Evolutionary conservation across 2,797 vertebrate species (phyloP).

Genomic region (Tangara arthus): DNA sequence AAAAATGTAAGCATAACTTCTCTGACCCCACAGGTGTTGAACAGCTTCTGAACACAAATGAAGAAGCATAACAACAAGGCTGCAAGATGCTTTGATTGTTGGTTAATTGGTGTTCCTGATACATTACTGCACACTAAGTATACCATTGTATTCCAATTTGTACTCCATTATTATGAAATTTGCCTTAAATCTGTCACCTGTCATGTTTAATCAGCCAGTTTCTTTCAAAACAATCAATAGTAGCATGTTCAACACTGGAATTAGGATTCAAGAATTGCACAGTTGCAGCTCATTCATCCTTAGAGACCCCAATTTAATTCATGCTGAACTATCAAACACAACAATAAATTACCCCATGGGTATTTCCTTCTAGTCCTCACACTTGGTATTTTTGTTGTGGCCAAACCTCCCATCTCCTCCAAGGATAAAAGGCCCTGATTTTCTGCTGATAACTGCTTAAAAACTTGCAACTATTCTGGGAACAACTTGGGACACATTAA

Average conservation of each 20-base stretch:
- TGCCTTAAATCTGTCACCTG: background rate
- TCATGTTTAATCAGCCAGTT: background rate
- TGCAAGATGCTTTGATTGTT: background rate
- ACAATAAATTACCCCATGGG: background rate
- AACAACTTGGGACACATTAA: background rate
- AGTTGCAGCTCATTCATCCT: background rate
- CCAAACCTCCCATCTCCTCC: background rate
- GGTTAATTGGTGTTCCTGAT: background rate
- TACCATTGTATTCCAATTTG: background rate
- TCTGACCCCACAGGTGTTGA: background rate
- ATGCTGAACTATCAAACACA: background rate
- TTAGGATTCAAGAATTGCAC: background rate
- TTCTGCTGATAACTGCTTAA: background rate
- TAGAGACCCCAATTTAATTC: background rate
- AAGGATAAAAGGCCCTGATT: background rate
- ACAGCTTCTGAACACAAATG: background rate
- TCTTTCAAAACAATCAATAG: background rate
- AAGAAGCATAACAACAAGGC: background rate
- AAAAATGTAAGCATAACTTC: background rate
- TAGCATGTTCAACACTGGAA: background rate
- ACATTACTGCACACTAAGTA: background rate
- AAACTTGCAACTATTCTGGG: background rate
- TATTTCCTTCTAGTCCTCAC: background rate
- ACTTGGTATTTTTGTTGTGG: background rate
- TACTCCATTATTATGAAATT: background rate